Conservation (phyloP, 2,888 invertebrate species). For the Chrysolina americana region DNA sequence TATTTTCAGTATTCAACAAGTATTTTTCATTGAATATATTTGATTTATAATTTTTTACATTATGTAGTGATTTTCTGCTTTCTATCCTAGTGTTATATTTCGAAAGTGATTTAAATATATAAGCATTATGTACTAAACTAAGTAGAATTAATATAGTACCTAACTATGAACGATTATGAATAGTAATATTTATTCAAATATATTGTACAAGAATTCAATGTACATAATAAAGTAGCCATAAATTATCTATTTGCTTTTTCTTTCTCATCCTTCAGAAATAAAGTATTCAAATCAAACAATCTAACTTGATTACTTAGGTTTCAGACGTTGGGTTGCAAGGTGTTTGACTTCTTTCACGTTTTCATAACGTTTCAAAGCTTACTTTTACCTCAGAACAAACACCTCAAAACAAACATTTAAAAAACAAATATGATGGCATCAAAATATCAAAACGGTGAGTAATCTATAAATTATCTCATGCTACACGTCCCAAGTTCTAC, state of each 20-base stretch:
- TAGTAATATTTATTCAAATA: constrained; percentile 47
- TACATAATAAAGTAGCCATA: constrained; percentile 39
- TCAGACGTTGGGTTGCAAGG: too few relatives aligned
- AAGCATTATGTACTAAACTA: constrained; percentile 31
- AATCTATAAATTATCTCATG: too few relatives aligned
- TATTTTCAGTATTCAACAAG: constrained; percentile 54
- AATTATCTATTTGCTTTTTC: not conserved
- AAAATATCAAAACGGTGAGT: too few relatives aligned
- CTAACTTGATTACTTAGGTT: too few relatives aligned
- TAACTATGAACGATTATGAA: not conserved
- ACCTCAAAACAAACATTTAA: too few relatives aligned
- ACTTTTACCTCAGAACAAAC: too few relatives aligned
- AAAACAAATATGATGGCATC: too few relatives aligned
- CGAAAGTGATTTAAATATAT: constrained; percentile 33
- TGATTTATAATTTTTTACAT: constrained; percentile 33
- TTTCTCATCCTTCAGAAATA: not conserved
- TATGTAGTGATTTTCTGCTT: constrained; percentile 32
- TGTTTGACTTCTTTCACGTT: too few relatives aligned
- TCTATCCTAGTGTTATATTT: constrained; percentile 28
- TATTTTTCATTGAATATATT: constrained; percentile 48
- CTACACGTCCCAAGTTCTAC: too few relatives aligned
- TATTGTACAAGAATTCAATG: constrained; percentile 41
- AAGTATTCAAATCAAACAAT: too few relatives aligned
- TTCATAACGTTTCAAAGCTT: too few relatives aligned
- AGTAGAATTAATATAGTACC: constrained; percentile 18